Evolutionary conservation across 2,797 vertebrate species (phyloP).

Genomic region (Phoebastria nigripes): DNA sequence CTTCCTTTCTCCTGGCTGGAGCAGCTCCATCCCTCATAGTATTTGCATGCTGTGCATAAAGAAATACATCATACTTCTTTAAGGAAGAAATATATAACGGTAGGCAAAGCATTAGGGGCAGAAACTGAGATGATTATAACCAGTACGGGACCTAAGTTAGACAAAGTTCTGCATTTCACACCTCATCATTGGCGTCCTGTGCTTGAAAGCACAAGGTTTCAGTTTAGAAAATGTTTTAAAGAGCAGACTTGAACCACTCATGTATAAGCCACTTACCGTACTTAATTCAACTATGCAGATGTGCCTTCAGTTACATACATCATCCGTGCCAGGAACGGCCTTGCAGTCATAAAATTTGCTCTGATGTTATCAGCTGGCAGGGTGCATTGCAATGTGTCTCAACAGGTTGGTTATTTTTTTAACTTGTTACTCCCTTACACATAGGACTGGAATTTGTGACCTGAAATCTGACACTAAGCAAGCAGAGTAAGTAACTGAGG

Average conservation of each 20-base stretch:
- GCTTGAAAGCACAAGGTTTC: neutral
- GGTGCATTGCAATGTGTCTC: neutral
- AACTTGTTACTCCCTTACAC: neutral
- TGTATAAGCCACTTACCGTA: fast-evolving
- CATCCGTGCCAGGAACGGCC: neutral
- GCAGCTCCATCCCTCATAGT: fast-evolving
- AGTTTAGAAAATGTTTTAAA: neutral
- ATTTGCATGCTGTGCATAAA: fast-evolving
- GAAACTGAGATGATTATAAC: neutral
- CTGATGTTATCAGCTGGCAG: neutral
- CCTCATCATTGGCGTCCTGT: neutral
- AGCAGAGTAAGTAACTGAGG: neutral
- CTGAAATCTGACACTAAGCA: constrained; percentile 1
- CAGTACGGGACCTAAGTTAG: neutral
- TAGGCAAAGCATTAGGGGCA: neutral
- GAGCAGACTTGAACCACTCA: neutral
- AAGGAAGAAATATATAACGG: fast-evolving
- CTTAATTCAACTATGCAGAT: neutral
- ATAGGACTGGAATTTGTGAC: neutral
- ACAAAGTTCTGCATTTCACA: neutral
- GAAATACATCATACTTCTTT: neutral
- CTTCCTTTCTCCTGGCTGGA: neutral
- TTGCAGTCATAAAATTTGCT: neutral
- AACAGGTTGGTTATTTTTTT: neutral
- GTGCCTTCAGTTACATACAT: neutral